A percentile compares a stretch with the other conserved stretches of the same genome.
These are phyloP conservation scores for Caenorhabditis afra DNA, from an alignment of 2,888 invertebrate genomes.

Conservation along the genomic window DNA sequence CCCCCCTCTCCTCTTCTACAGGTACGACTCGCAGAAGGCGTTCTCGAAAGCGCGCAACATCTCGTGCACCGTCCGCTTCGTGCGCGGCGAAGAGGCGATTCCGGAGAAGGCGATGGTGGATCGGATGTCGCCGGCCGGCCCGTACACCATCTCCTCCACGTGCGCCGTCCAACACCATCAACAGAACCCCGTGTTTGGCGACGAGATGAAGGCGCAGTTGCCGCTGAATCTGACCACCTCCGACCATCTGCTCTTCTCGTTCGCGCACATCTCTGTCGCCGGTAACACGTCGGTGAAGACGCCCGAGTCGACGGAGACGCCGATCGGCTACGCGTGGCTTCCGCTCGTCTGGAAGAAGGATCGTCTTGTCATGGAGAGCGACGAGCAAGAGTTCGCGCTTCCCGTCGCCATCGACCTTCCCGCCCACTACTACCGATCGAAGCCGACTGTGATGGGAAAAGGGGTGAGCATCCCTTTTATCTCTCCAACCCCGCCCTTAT, in stretches of 20 bases:
- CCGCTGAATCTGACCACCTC: constrained; percentile 89
- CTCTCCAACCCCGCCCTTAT: no score
- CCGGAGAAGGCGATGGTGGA: constrained; percentile 68
- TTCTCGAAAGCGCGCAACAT: constrained; percentile 89
- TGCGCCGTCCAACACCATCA: constrained; percentile 79
- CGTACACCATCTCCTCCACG: constrained; percentile 64
- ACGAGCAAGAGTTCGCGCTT: constrained; percentile 86
- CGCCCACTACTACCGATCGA: constrained; percentile 90
- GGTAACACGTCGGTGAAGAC: constrained; percentile 74
- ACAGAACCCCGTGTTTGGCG: constrained; percentile 76
- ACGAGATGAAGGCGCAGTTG: constrained; percentile 88
- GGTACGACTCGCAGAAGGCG: constrained; percentile 76
- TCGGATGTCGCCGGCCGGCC: constrained; percentile 71
- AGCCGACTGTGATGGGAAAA: constrained; percentile 91
- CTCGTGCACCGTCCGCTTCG: constrained; percentile 90
- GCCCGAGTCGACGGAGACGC: constrained; percentile 81
- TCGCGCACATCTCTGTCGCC: constrained; percentile 95
- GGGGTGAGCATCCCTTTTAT: constrained; percentile 87
- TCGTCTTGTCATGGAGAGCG: constrained; percentile 86
- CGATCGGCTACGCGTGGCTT: constrained; percentile 95
- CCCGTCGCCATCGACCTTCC: constrained; percentile 92
- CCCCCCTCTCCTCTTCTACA: constrained; percentile 28
- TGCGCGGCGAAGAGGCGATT: constrained; percentile 83
- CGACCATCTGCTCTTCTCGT: constrained; percentile 95
- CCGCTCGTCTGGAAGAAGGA: constrained; percentile 87